A percentile compares a stretch with the other conserved stretches of the same genome.
Conservation (phyloP, 2,113 vertebrate genomes). For the Phalacrocorax carbo region DNA sequence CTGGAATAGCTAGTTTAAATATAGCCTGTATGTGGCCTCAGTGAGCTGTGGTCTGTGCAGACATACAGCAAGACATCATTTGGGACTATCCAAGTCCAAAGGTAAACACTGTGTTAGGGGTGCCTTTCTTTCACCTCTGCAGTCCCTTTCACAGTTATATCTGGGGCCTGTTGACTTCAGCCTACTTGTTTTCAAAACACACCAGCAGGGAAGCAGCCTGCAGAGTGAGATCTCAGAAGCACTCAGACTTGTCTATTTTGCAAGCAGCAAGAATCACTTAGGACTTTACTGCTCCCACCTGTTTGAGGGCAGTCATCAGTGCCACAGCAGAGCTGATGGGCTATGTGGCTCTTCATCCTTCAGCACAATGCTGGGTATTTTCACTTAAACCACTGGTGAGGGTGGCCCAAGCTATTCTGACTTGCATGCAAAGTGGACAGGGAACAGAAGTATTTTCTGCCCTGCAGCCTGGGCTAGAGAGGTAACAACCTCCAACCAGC, state of each 20-base stretch:
- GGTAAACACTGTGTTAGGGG: not conserved
- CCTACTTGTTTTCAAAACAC: not conserved
- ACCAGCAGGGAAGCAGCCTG: not conserved
- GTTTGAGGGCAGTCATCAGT: not conserved
- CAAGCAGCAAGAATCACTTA: not conserved
- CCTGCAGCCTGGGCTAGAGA: not conserved
- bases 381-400: not conserved
- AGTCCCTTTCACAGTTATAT: not conserved
- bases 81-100: not conserved
- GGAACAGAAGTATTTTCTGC: not conserved
- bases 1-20: not conserved
- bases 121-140: not conserved
- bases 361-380: fast-evolving
- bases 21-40: not conserved
- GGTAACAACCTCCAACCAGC: not conserved
- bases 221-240: not conserved
- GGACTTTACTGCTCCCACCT: not conserved
- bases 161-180: not conserved
- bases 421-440: not conserved
- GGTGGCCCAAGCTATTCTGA: not conserved
- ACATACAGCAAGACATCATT: not conserved
- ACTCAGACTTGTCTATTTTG: not conserved
- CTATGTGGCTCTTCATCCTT: not conserved
- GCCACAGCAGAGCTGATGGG: not conserved
- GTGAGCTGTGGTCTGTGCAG: not conserved